A percentile compares a stretch with the other conserved stretches of the same genome.
Evolutionary conservation across 2,888 invertebrate species (phyloP).

Genomic region (Mactromeris polynyma): DNA sequence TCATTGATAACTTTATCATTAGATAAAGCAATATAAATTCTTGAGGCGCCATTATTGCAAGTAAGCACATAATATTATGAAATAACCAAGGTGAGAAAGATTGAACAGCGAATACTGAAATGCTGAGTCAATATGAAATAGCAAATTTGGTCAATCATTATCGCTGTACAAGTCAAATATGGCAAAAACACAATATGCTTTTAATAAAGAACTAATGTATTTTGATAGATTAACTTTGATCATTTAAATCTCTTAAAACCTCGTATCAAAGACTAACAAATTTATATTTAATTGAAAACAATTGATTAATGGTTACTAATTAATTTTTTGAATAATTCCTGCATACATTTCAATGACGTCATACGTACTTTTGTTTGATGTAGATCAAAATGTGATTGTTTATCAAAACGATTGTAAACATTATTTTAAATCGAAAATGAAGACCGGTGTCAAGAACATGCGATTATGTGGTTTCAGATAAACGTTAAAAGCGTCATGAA

Average conservation of each 20-base stretch:
- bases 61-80: background rate
- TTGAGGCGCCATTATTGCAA: background rate
- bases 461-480: too few species aligned
- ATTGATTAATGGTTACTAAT: background rate
- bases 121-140: background rate
- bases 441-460: too few species aligned
- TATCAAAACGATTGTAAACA: too few species aligned
- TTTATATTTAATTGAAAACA: background rate
- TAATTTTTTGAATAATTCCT: background rate
- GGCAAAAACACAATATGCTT: too few species aligned
- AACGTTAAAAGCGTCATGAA: too few species aligned
- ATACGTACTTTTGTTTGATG: background rate
- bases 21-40: background rate
- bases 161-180: too few species aligned
- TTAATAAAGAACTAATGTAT: background rate
- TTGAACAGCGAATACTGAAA: background rate
- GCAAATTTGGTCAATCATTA: background rate
- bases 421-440: too few species aligned
- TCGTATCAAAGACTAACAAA: too few species aligned
- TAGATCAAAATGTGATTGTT: background rate
- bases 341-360: background rate
- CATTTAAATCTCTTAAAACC: background rate
- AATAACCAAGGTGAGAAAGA: background rate
- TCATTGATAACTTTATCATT: background rate
- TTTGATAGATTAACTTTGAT: background rate